These are phyloP conservation scores for Girardinus metallicus DNA, from an alignment of 2,797 vertebrate genomes.

Conservation along the genomic window DNA sequence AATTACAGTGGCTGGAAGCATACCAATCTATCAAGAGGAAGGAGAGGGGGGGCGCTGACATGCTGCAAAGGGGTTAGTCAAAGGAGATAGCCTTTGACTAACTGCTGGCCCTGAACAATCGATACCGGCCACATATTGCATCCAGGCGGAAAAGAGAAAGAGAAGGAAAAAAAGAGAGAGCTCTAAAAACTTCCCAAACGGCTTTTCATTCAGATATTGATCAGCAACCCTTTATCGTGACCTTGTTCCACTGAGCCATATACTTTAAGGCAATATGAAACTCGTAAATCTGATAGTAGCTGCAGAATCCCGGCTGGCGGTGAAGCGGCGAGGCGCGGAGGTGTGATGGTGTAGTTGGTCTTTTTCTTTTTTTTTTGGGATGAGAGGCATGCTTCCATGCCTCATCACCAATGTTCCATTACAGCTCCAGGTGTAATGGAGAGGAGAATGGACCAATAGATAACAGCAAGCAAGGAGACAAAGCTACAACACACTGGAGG, in stretches of 20 bases:
- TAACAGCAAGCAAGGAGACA: not conserved
- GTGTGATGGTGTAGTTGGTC: slow-evolving; percentile 69
- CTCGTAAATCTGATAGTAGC: slow-evolving; percentile 88
- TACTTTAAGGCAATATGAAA: slow-evolving; percentile 89
- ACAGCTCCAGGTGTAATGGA: slow-evolving; percentile 36
- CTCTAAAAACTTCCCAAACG: slow-evolving; percentile 94
- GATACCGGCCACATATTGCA: slow-evolving; percentile 94
- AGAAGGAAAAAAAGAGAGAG: slow-evolving; percentile 43
- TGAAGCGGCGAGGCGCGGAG: slow-evolving; percentile 55
- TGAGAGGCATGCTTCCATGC: slow-evolving; percentile 52
- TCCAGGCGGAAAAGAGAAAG: slow-evolving; percentile 77
- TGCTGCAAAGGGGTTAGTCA: slow-evolving; percentile 94
- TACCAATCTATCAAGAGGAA: slow-evolving; percentile 93
- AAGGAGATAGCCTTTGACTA: slow-evolving; percentile 99
- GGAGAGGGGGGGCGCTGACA: slow-evolving; percentile 86
- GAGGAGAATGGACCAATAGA: slow-evolving; percentile 4
- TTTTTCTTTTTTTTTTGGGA: slow-evolving; percentile 63
- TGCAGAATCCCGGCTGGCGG: slow-evolving; percentile 57
- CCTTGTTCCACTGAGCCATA: slow-evolving; percentile 88
- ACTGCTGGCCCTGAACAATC: slow-evolving; percentile 94
- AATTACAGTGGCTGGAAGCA: slow-evolving; percentile 97
- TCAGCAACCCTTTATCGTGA: slow-evolving; percentile 88
- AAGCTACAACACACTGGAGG: not conserved
- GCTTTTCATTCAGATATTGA: slow-evolving; percentile 94
- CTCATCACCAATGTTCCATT: slow-evolving; percentile 67